Base-by-base conservation (phyloP, 2,888 invertebrate genomes). In the Agonopterix arenella region DNA sequence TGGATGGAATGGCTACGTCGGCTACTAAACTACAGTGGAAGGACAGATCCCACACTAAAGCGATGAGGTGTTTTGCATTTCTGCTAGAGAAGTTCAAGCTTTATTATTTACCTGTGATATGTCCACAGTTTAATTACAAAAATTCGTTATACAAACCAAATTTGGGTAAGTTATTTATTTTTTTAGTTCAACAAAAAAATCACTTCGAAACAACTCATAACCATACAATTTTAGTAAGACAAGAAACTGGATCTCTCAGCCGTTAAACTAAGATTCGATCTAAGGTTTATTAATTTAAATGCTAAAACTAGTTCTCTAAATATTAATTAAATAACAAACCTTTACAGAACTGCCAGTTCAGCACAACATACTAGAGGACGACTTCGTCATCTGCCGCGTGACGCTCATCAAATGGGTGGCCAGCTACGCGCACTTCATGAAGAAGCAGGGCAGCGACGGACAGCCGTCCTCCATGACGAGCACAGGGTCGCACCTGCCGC, bases 1-100 rank as follows among this genome's bases (percentile, higher is more conserved):
- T 98, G 41, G 97, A 97, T 61, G 94, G 93, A 64, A 97, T 98
- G 95, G 97, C 98, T 4, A 93, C 96, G 43, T 96, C 98, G 70
- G 94, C 97, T 10, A 94, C 95, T 1, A 95, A 95, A 76, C 91
- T 98, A 51, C 96, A 97, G 70, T 98, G 98, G 98, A 93, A 94
- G 52, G 97, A 97, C 69, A 93, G 94, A 72, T 91, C 93, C 45
- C 92, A 93, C 36, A 92, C 94, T 62, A 95, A 96, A 76, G 93
- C 96, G 64, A 91, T 91, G 83, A 92, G 93, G 70, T 94, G 96
- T 65, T 98, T 98, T 81, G 94, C 94, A 55, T 98, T 98, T 89
- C 86, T 98, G 48, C 90, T 98, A 75, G 96, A 98, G 74, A 94
- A 94, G 68, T 98, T 98, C 73, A 97, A 97, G 80, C 90, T 93